Percentiles rank a stretch among this genome's conserved stretches.
phyloP scores from a whole-genome alignment of 1,140 invertebrate species.

The Himalopsyche phryganea region DNA sequence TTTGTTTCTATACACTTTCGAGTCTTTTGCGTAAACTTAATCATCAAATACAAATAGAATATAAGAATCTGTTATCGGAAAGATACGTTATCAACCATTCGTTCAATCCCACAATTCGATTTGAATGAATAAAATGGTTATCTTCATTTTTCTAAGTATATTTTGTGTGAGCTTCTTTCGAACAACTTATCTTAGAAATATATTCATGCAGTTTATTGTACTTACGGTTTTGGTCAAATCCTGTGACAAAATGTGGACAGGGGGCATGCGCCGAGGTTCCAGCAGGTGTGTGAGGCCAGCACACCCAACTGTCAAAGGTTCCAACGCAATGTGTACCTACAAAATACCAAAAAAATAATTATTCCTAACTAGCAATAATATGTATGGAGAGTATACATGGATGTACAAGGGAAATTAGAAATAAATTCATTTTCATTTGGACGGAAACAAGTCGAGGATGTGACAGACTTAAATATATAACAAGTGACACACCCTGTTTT shows the following conservation, averaged over 20 bases:
- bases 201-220: constrained; percentile 19
- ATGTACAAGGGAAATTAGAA: neutral
- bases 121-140: neutral
- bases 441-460: neutral
- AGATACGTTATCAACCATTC: too few species aligned
- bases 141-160: too few species aligned
- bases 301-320: constrained; percentile 82
- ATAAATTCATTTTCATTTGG: neutral
- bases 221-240: constrained; percentile 65
- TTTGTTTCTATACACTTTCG: too few species aligned
- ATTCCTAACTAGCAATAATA: constrained; percentile 3
- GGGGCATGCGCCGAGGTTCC: constrained; percentile 64
- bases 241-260: constrained; percentile 75
- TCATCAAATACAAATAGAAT: too few species aligned
- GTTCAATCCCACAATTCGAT: too few species aligned
- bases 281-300: constrained; percentile 79
- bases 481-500: neutral
- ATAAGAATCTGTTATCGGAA: too few species aligned
- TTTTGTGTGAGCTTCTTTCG: too few species aligned
- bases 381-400: neutral
- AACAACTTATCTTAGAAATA: neutral
- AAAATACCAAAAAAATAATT: constrained; percentile 16
- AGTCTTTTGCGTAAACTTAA: too few species aligned
- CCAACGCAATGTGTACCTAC: constrained; percentile 64
- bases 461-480: neutral